phyloP scores from a whole-genome alignment of 2,113 vertebrate species.

The Poeciliopsis turrubarensis region DNA sequence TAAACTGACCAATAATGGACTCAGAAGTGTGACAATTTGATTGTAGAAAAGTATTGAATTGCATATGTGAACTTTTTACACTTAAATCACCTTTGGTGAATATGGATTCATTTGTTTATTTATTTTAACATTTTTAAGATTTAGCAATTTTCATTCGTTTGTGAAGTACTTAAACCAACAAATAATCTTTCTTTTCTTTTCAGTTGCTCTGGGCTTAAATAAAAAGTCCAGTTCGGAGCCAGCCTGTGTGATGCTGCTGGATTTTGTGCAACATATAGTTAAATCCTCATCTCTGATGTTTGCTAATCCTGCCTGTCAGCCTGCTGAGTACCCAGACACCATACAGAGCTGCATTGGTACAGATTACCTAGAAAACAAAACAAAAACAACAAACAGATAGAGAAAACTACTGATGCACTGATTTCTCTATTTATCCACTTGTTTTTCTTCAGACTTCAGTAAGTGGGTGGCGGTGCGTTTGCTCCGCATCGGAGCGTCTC shows the following conservation, averaged over 20 bases:
- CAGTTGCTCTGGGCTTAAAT: conserved; percentile 91
- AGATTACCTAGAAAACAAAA: conserved; percentile 25
- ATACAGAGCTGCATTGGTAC: conserved; percentile 84
- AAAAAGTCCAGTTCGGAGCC: conserved; percentile 93
- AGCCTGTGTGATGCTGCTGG: conserved; percentile 95
- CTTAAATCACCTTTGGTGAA: no score
- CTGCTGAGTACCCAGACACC: conserved; percentile 77
- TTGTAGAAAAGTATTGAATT: neutral
- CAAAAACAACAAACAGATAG: neutral
- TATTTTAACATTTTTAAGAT: no score
- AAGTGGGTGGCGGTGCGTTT: conserved; percentile 93
- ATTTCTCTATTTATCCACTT: neutral
- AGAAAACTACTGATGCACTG: neutral
- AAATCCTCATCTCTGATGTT: conserved; percentile 97
- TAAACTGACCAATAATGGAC: neutral
- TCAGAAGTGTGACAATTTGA: neutral
- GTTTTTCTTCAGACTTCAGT: conserved; percentile 85
- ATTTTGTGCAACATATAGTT: conserved; percentile 96
- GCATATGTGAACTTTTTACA: neutral
- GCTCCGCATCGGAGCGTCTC: conserved; percentile 88
- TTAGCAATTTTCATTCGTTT: neutral
- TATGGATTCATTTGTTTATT: no score
- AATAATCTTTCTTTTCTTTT: neutral
- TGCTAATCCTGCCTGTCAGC: conserved; percentile 85
- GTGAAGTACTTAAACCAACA: neutral